phyloP scores from a whole-genome alignment of 2,888 invertebrate genomes.

The Polydrusus pterygomalis region DNA sequence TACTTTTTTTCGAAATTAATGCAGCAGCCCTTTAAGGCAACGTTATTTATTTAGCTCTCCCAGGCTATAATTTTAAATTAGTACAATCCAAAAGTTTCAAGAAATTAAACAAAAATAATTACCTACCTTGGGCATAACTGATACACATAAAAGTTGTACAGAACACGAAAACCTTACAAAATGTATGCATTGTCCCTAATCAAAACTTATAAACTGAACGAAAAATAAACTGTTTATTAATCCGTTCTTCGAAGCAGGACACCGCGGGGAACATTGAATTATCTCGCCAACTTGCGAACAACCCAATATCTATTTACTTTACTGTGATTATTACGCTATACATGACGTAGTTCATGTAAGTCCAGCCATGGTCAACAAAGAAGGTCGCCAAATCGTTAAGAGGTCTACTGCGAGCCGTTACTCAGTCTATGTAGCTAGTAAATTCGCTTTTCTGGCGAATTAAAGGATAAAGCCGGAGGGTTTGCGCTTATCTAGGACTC shows the following conservation, averaged over 20 bases:
- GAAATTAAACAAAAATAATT: too few species aligned
- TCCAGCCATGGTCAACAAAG: conserved; percentile 45
- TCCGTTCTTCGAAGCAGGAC: conserved; percentile 8
- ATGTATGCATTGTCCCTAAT: conserved; percentile 1
- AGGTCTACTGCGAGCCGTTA: background rate
- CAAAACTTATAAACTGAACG: conserved; percentile 1
- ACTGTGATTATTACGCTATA: conserved; percentile 42
- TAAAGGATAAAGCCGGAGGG: too few species aligned
- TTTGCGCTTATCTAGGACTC: too few species aligned
- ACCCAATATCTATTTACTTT: conserved; percentile 35
- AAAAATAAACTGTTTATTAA: conserved; percentile 10
- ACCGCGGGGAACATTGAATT: conserved; percentile 34
- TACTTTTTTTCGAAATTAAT: too few species aligned
- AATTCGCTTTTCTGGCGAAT: too few species aligned
- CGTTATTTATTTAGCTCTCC: too few species aligned
- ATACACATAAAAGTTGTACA: conserved; percentile 6
- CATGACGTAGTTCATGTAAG: conserved; percentile 41
- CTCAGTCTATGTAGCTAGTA: background rate
- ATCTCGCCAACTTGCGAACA: conserved; percentile 38
- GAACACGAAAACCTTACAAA: background rate
- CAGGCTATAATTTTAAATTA: too few species aligned
- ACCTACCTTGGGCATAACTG: conserved; percentile 12
- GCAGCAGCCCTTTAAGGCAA: too few species aligned
- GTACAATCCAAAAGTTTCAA: too few species aligned
- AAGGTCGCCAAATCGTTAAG: conserved; percentile 42